These are phyloP conservation scores for Aphaenogaster floridana DNA, from an alignment of 1,140 invertebrate genomes.

Conservation along the genomic window DNA sequence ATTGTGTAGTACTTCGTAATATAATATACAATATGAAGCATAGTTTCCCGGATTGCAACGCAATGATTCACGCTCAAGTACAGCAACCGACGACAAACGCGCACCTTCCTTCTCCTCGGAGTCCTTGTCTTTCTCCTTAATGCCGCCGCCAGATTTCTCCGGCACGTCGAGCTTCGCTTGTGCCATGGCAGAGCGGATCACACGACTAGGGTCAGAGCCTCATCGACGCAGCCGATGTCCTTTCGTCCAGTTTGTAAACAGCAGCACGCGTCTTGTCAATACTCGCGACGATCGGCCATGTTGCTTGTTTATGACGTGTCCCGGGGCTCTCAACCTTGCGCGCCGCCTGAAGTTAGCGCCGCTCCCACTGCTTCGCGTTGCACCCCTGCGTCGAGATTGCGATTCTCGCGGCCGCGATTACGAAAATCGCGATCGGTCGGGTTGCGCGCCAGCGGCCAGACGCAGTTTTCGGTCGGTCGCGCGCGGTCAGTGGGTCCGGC, in stretches of 20 bases:
- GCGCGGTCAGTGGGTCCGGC: too few species aligned
- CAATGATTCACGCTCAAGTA: background rate
- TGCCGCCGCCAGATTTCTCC: slow-evolving; percentile 59
- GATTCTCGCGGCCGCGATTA: background rate
- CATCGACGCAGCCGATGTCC: background rate
- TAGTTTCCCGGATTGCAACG: too few species aligned
- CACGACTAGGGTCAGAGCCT: background rate
- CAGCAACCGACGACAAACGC: slow-evolving; percentile 7
- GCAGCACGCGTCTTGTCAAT: slow-evolving; percentile 16
- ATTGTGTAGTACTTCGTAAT: background rate
- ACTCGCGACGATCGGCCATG: slow-evolving; percentile 47
- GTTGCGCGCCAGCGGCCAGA: too few species aligned
- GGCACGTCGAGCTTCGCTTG: slow-evolving; percentile 71
- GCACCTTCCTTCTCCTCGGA: slow-evolving; percentile 75
- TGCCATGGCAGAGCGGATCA: slow-evolving; percentile 64
- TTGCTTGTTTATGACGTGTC: slow-evolving; percentile 66
- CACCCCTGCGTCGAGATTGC: background rate
- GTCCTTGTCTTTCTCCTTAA: slow-evolving; percentile 75
- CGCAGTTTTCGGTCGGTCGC: background rate
- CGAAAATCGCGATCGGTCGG: background rate
- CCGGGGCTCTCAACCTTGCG: slow-evolving; percentile 50
- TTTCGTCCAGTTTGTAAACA: slow-evolving; percentile 29
- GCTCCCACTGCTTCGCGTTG: background rate
- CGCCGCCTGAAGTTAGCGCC: background rate
- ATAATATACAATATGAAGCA: background rate